These are phyloP conservation scores for Philotrypesis tridentata DNA, from an alignment of 1,140 invertebrate species.

Conservation along the genomic window DNA sequence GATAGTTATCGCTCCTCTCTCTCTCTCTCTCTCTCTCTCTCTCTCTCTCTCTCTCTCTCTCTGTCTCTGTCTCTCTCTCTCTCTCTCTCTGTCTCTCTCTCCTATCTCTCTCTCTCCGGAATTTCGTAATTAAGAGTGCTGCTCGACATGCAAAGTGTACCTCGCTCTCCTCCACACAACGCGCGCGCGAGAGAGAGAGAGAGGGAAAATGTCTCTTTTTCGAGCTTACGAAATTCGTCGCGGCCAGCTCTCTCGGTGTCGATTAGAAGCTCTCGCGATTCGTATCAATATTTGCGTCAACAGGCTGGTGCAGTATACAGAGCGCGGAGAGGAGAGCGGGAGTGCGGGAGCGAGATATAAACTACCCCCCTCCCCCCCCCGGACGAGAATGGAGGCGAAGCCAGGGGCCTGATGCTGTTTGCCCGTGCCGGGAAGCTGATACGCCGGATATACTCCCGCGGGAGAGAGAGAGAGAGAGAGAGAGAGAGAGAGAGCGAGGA, in stretches of 20 bases:
- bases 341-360: neutral
- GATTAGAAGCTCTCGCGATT: neutral
- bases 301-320: neutral
- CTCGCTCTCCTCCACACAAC: neutral
- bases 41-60: neutral
- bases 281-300: neutral
- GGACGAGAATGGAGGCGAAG: neutral
- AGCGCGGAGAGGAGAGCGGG: neutral
- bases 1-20: neutral
- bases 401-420: neutral
- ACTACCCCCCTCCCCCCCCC: no score
- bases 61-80: neutral
- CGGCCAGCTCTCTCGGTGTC: neutral
- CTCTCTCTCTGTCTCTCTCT: neutral
- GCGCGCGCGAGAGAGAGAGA: no score
- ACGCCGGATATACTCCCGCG: neutral
- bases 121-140: constrained; percentile 3
- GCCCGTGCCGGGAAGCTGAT: neutral
- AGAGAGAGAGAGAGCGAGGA: neutral
- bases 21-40: neutral
- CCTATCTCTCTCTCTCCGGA: neutral
- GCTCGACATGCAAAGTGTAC: neutral
- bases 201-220: no score
- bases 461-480: neutral
- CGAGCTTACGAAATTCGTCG: neutral